Base-by-base conservation (phyloP, 2,888 invertebrate species). In the Drosophila sordidula region DNA sequence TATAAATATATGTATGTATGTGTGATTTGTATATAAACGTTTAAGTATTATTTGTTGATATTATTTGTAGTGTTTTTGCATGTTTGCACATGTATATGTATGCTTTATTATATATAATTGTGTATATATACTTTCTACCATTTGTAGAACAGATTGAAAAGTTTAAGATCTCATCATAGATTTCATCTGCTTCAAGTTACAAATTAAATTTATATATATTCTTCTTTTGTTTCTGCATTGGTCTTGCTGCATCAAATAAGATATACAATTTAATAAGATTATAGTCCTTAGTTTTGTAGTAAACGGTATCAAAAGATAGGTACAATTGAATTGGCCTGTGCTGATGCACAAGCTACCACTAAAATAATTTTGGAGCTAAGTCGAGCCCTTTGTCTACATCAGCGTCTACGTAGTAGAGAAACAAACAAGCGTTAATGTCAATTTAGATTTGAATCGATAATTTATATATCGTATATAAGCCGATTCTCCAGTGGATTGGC, bases 221-320 rank as follows among this genome's bases (percentile, higher is more conserved):
- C 1, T 34, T 34, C 12, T 34, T 34, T 12, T 34, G 54, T 68
- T 55, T 62, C 18, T 63, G 88, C 79, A 57, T 67, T 82, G 80
- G 83, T 83, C 80, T 78, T 63, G 70, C 84, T 72, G 78, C 78
- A 51, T 71, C 47, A 86, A 75, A 63, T 50, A 18, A 69, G 61
- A 61, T 64, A 42, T 77, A 72, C 61, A 78, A 78, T 75, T 50
- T 49, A 70, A 86, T 84, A 81, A 67, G 85, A 80, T 88, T 90
- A 89, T 88, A 88, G 90, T 90, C 90, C 83, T 85, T 88, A 82
- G 89, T 80, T 88, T 87, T 90, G 89, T 90, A 90, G 87, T 88
- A 86, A 87, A 85, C 88, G 83, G 87, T 90, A 88, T 88, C 87
- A 88, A 88, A 88, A 88, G 87, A 88, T 88, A 88, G 87, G 87